A percentile compares a stretch with the other conserved stretches of the same genome.
Evolutionary conservation across 92 coral and sea anemone species (phyloP).

Genomic region (Epizoanthus illoricatus): DNA sequence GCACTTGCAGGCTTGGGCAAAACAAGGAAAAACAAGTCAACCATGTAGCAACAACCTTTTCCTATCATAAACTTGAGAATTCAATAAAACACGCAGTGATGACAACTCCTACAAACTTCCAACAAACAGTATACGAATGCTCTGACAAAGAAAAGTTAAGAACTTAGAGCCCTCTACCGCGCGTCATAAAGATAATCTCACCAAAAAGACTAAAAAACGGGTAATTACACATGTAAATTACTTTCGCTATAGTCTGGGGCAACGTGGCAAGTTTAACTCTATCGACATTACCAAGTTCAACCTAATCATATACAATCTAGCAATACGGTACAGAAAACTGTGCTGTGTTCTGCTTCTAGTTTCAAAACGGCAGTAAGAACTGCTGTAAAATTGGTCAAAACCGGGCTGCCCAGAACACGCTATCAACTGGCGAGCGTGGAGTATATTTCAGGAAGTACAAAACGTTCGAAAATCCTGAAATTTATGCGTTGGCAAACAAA

Average conservation of each 20-base stretch:
- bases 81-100: background rate
- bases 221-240: slow-evolving; percentile 29
- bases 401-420: no score
- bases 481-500: background rate
- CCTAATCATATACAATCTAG: background rate
- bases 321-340: background rate
- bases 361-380: slow-evolving; percentile 10
- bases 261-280: slow-evolving; percentile 35
- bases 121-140: background rate
- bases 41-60: background rate
- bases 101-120: background rate
- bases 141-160: background rate
- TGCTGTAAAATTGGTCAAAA: no score
- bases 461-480: background rate
- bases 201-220: background rate
- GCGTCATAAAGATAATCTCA: background rate
- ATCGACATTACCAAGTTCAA: background rate
- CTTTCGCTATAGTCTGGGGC: background rate
- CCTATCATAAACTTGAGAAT: background rate
- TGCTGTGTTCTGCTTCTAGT: background rate
- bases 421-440: no score
- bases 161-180: background rate
- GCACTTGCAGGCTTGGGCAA: slow-evolving; percentile 16
- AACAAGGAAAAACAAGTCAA: background rate
- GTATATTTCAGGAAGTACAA: slow-evolving; percentile 21